phyloP scores from a whole-genome alignment of 30 jellyfish, hydroid and myxozoan genomes.

The Pseudorhiza aurosa region DNA sequence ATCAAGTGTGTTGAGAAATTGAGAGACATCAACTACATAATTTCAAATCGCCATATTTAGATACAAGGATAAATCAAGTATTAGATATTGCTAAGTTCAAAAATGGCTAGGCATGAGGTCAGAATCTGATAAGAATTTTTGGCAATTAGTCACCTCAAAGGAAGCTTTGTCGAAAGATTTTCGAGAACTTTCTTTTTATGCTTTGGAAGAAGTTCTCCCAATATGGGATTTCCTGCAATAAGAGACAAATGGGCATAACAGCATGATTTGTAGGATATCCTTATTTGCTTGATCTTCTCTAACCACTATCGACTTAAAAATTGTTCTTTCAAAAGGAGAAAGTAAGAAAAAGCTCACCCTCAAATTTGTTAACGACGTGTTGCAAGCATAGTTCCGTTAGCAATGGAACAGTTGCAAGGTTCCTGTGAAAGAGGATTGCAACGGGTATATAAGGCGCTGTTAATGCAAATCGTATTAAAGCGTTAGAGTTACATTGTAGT shows the following conservation, averaged over 20 bases:
- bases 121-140: too few relatives aligned
- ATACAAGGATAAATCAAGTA: too few relatives aligned
- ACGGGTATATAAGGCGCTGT: neutral
- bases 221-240: slow-evolving; percentile 74
- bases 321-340: too few relatives aligned
- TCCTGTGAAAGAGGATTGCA: slow-evolving; percentile 43
- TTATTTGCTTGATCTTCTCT: too few relatives aligned
- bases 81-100: too few relatives aligned
- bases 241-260: neutral
- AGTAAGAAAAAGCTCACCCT: slow-evolving; percentile 18
- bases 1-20: too few relatives aligned
- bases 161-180: slow-evolving; percentile 62
- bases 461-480: too few relatives aligned
- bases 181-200: slow-evolving; percentile 84
- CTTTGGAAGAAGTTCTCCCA: slow-evolving; percentile 80
- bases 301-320: too few relatives aligned
- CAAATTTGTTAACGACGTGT: slow-evolving; percentile 75
- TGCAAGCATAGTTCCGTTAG: slow-evolving; percentile 81
- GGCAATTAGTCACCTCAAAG: slow-evolving; percentile 54
- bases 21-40: too few relatives aligned
- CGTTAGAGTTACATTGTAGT: too few relatives aligned
- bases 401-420: slow-evolving; percentile 89
- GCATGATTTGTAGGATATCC: neutral
- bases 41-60: too few relatives aligned
- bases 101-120: too few relatives aligned